Evolutionary conservation across 2,797 vertebrate genomes (phyloP).

Genomic region (Notoglanidium macrostoma): DNA sequence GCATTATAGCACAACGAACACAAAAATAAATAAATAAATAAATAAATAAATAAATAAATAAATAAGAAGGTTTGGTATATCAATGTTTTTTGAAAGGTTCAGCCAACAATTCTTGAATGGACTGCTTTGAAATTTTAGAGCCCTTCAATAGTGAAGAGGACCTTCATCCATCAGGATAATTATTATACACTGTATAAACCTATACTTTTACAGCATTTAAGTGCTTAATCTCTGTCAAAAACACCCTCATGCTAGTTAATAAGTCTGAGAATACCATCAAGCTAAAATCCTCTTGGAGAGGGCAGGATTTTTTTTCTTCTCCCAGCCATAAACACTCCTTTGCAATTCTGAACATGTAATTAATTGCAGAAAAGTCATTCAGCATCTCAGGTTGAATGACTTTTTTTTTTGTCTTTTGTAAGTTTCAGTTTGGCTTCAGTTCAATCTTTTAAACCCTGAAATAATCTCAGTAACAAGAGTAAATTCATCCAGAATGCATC

Average conservation of each 20-base stretch:
- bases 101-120: neutral
- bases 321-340: neutral
- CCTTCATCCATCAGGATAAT: neutral
- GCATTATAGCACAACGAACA: neutral
- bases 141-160: neutral
- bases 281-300: neutral
- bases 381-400: neutral
- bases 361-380: neutral
- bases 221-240: neutral
- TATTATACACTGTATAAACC: neutral
- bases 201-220: too few relatives aligned
- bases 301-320: neutral
- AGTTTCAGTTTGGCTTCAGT: neutral
- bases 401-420: neutral
- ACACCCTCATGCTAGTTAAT: neutral
- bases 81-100: neutral
- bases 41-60: neutral
- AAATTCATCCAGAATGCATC: conserved; percentile 7
- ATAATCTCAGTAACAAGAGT: conserved; percentile 6
- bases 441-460: conserved; percentile 8
- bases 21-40: neutral
- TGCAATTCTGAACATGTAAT: too few relatives aligned
- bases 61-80: neutral
- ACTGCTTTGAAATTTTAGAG: neutral
- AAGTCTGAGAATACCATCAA: neutral